These are phyloP conservation scores for Notechis scutatus DNA, from an alignment of 2,113 vertebrate species.

Conservation along the genomic window DNA sequence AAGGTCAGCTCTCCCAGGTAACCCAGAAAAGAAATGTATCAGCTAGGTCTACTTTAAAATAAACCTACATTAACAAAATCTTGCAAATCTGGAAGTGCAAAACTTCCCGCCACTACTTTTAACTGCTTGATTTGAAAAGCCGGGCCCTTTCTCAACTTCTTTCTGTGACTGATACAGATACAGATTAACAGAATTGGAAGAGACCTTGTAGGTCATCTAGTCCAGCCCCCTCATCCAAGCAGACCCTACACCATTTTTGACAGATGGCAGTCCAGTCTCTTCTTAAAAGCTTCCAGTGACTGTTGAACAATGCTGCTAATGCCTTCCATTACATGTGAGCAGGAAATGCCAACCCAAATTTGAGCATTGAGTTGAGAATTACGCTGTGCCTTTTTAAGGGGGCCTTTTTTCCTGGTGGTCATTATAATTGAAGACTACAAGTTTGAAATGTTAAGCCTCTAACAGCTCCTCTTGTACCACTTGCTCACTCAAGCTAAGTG, in stretches of 20 bases:
- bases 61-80: background rate
- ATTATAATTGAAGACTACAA: background rate
- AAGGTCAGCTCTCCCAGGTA: background rate
- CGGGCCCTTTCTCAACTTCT: background rate
- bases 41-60: background rate
- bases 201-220: too few species aligned
- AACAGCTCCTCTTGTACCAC: conserved; percentile 72
- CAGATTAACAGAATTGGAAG: too few species aligned
- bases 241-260: too few species aligned
- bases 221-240: too few species aligned
- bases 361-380: background rate
- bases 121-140: background rate
- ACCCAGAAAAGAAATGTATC: background rate
- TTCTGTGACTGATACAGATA: background rate
- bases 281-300: background rate
- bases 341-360: background rate
- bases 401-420: background rate
- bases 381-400: background rate
- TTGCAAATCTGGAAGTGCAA: background rate
- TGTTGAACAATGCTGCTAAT: background rate
- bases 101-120: background rate
- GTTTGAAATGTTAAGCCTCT: conserved; percentile 57
- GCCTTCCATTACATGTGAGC: background rate
- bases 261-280: too few species aligned
- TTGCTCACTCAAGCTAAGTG: conserved; percentile 68